Base-by-base conservation (phyloP, 2,888 invertebrate genomes). In the Scelioninae gen. 1 region DNA sequence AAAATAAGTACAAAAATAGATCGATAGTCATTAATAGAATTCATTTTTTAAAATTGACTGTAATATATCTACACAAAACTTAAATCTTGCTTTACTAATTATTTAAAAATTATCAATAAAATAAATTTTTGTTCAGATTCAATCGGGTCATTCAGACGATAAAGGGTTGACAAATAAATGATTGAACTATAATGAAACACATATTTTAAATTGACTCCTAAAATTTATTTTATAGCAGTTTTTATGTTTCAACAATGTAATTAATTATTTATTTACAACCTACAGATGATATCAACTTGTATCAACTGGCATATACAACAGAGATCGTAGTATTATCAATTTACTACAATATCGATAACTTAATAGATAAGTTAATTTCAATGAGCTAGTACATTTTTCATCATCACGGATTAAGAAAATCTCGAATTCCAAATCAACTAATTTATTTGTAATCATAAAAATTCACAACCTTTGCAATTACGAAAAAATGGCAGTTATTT, bases 251-350 rank as follows among this genome's bases (percentile, higher is more conserved):
- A 69, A 49, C 38, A 58, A 69, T 56, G 13, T 47, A 47, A 47
- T 47, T 34, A 29, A 23, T 15, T 11, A 47, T 56, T 47, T 69
- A 69, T 69, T 56, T 69, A 69, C 69, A 69, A 58, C 45, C 69
- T 69, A 69, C 40, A 56, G 7, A 47, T n/a, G 58, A 23, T 49
- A 34, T 49, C 47, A 45, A 15, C 5, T 63, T 34, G 45, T 11
- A 49, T 23, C 15, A 65, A 65, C 49, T 16, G 34, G 23, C 23
- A 49, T 34, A 32, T 65, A 9, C 5, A 29, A 62, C n/a, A n/a
- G n/a, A 13, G 31, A 40, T 47, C 13, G 38, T 13, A 34, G n/a
- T n/a, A 40, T 8, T 58, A 16, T 32, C 40, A 34, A 34, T 34
- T 32, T 56, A 66, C 3, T 66, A 38, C 34, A 40, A 43, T 51